Evolutionary conservation across 2,797 vertebrate species (phyloP).

Genomic region (Cossypha dichroa): DNA sequence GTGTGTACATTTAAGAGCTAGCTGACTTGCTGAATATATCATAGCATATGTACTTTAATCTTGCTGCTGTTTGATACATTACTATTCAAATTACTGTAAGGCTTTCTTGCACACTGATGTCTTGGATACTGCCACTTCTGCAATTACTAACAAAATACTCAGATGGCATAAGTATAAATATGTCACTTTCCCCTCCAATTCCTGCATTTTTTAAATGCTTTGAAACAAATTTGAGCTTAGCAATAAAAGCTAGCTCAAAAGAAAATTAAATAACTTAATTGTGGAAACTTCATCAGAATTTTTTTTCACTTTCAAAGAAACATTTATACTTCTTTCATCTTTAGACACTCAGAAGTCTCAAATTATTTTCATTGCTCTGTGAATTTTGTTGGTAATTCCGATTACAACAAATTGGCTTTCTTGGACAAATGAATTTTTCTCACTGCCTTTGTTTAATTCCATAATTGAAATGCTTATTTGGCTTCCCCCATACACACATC

Average conservation of each 20-base stretch:
- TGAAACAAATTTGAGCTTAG: neutral
- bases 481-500: neutral
- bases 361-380: neutral
- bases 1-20: neutral
- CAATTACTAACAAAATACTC: neutral
- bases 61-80: neutral
- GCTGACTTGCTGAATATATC: neutral
- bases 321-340: neutral
- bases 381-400: neutral
- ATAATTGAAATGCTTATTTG: conserved; percentile 17
- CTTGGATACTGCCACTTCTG: neutral
- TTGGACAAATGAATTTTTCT: neutral
- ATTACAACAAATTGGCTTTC: neutral
- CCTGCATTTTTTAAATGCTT: neutral
- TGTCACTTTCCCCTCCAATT: neutral
- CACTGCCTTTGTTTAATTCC: neutral
- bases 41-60: rapidly evolving
- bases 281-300: neutral
- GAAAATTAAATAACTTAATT: neutral
- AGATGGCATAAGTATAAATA: neutral
- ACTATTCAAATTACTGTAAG: neutral
- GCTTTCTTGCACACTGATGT: neutral
- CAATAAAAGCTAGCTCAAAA: neutral
- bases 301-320: neutral
- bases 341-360: neutral